Base-by-base conservation (phyloP, 2,113 vertebrate genomes). In the Carollia perspicillata region DNA sequence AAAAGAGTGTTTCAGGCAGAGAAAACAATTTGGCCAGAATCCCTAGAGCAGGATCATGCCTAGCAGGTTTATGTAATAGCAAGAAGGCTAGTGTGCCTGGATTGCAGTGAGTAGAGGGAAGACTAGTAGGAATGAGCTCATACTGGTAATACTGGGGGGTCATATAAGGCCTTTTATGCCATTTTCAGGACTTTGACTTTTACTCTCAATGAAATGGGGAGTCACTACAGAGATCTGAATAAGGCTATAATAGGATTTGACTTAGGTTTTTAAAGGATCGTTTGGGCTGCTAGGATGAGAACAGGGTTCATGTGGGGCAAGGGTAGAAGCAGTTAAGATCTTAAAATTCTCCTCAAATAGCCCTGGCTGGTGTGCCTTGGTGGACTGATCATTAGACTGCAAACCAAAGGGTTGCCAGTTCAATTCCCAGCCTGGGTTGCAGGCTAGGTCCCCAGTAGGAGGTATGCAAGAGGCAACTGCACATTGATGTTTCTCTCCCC, bases 111-210 rank as follows among this genome's bases (percentile, higher is more conserved):
- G 18, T 66, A 18, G 85, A 7, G n/a, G n/a, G 18, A 37, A 42
- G 35, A 90, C 22, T 51, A 83, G 30, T 92, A 71, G 60, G 63
- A 91, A 90, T 42, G 3, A 79, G 58, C 88, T 71, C 23, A 30
- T 69, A 84, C 79, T 75, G 40, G 22, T 90, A 80, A 87, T 49
- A 5, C 65, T 78, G 12, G 33, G 4, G 49, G 4, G 17, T 40
- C 44, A 92, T 13, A 42, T 35, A 75, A 16, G 23, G 12, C 8
- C 30, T 71, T 96, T 83, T 92, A 66, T 78, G 35, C 4, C 40
- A 92, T 78, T 95, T 93, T 84, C 28, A 94, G 16, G 35, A 69
- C 60, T 69, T 80, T 86, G 58, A 11, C 12, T 69, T 92, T 66
- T 71, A 65, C 12, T 22, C 22, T 81, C 11, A 89, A 92, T 75